Evolutionary conservation across 2,797 vertebrate genomes (phyloP).

Genomic region (Mormyrus hasselquistii): DNA sequence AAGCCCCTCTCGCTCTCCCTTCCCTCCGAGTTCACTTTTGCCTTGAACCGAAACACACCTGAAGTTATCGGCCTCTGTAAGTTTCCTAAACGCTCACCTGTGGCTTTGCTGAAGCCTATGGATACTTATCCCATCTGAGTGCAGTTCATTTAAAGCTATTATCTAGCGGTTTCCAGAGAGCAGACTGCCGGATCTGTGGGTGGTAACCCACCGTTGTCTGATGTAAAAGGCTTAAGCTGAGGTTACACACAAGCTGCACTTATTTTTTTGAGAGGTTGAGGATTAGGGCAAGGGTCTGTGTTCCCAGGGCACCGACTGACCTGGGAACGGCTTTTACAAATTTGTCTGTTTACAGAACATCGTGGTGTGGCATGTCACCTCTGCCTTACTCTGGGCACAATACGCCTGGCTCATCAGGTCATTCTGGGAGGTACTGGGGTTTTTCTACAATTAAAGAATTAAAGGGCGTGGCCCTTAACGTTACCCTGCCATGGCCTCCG

Average conservation of each 20-base stretch:
- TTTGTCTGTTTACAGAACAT: neutral
- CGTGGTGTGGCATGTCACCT: neutral
- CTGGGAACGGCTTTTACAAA: neutral
- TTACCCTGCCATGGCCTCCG: neutral
- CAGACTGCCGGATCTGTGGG: neutral
- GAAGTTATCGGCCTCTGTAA: conserved; percentile 32
- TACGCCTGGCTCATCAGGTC: neutral
- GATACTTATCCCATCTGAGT: neutral
- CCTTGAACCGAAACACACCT: neutral
- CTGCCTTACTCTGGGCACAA: neutral
- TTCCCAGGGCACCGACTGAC: neutral
- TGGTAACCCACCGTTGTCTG: neutral
- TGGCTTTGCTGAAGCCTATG: neutral
- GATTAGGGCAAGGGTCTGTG: neutral
- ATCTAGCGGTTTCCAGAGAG: neutral
- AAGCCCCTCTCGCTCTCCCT: conserved; percentile 24
- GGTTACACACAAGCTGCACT: neutral
- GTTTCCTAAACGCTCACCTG: conserved; percentile 11
- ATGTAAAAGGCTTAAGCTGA: neutral
- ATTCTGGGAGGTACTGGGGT: neutral
- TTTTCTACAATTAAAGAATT: neutral
- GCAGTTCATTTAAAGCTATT: neutral
- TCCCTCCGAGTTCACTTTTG: conserved; percentile 17
- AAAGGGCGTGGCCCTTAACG: neutral
- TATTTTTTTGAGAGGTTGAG: neutral